These are phyloP conservation scores for Trachelus stipa DNA, from an alignment of 2,888 invertebrate species.

Conservation along the genomic window DNA sequence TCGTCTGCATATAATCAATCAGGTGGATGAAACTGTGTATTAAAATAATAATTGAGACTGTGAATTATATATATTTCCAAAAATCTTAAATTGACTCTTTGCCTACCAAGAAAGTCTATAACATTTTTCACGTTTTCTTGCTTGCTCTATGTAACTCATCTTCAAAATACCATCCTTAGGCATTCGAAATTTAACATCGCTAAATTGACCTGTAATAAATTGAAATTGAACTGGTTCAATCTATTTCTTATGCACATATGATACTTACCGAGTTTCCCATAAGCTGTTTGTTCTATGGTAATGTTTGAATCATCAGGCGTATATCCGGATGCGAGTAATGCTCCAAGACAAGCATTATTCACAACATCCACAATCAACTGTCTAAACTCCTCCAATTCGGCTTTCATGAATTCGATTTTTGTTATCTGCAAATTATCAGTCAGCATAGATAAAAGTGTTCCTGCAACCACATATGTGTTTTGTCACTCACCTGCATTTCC, in stretches of 20 bases:
- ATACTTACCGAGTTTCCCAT: conserved; percentile 49
- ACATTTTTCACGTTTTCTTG: conserved; percentile 85
- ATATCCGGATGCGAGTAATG: conserved; percentile 81
- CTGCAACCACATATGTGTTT: not conserved
- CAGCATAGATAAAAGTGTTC: not conserved
- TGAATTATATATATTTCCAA: not conserved
- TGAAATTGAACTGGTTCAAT: not conserved
- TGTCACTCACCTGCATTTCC: conserved; percentile 72
- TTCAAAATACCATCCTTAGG: conserved; percentile 66
- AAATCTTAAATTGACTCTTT: not conserved
- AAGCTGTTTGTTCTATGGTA: conserved; percentile 55
- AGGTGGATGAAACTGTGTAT: conserved; percentile 75
- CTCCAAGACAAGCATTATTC: conserved; percentile 79
- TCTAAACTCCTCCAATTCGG: conserved; percentile 68
- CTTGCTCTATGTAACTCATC: conserved; percentile 89
- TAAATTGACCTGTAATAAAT: conserved; percentile 33
- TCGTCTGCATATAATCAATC: conserved; percentile 78
- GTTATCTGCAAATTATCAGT: conserved; percentile 57
- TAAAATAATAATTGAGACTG: not conserved
- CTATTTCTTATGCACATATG: not conserved
- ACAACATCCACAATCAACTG: conserved; percentile 71
- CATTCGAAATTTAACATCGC: conserved; percentile 45
- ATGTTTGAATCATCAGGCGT: conserved; percentile 78
- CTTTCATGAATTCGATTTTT: conserved; percentile 65
- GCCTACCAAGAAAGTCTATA: conserved; percentile 80